Evolutionary conservation across 2,888 invertebrate genomes (phyloP), one percentile per base, ranked within the genome.

Genomic region (Pseudococcus jackbeardsleyi): DNA sequence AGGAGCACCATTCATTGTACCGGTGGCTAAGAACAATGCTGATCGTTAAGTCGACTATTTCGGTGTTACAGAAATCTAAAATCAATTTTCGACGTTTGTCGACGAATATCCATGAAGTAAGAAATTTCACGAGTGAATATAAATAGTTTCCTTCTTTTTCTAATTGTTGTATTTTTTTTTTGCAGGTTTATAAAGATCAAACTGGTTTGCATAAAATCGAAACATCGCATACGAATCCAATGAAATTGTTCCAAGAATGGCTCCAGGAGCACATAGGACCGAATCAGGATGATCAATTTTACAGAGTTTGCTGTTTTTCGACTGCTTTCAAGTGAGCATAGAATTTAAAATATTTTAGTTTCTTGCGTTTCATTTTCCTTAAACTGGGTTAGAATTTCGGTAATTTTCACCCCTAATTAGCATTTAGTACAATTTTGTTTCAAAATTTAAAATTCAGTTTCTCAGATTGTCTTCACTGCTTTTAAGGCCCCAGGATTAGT

Each of bases 201-300:
- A 72, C 72, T 17, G 79, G 79, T 33, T 33, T 93, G 59, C 91
- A 92, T 48, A 90, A 89, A 68, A 92, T 93, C 87, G 91, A 91
- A 19, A 89, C 91, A 2, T 90, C 91, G 12, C 90, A 91, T 11
- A 90, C 91, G 33, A 90, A 92, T 90, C 93, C 93, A 0, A 90
- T 92, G 84, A 91, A 91, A n/a, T 91, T 93, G 86, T 93, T 93
- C 90, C 91, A 90, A 46, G 90, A 91, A 48, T 93, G 93, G 93
- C 91, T 91, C 87, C 89, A 91, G 12, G 92, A 92, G 85, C 89
- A 90, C 48, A 85, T 88, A 33, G 89, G 89, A 84, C 59, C 54
- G 1, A 89, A 89, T 7, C 88, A 86, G 6, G 90, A 90, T 84
- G 89, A 90, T 54, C 89, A 90, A 17, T 88, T 90, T 11, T 89